A percentile compares a stretch with the other conserved stretches of the same genome.
Evolutionary conservation across 2,113 vertebrate genomes (phyloP).

Genomic region (Pavo muticus): DNA sequence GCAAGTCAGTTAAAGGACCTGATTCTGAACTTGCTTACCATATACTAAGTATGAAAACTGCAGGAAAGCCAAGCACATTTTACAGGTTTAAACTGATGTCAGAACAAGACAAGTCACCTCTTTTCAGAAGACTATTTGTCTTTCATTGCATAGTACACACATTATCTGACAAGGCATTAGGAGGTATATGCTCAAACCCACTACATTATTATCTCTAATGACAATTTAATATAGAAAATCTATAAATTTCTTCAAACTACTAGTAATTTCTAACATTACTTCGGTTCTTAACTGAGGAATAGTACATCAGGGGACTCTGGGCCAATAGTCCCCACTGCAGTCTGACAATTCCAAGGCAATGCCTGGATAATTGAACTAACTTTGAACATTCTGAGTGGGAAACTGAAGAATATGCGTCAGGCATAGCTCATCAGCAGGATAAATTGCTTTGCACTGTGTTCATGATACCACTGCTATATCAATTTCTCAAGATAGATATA

Average conservation of each 20-base stretch:
- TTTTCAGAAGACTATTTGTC: background rate
- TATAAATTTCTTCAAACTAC: background rate
- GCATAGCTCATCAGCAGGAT: background rate
- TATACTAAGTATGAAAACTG: background rate
- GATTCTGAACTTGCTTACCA: background rate
- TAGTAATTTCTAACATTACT: background rate
- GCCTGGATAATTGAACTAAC: background rate
- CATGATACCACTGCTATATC: background rate
- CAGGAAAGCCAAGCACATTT: background rate
- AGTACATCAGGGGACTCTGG: fast-evolving
- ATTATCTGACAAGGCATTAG: background rate
- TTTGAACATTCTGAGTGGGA: background rate
- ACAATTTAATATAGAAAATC: background rate
- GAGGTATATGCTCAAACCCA: background rate
- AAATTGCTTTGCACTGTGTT: background rate
- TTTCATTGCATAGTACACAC: background rate
- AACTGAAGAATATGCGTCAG: background rate
- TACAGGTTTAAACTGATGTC: background rate
- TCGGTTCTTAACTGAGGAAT: background rate
- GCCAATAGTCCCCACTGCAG: background rate
- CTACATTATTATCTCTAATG: background rate
- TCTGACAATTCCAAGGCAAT: background rate
- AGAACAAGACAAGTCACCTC: background rate
- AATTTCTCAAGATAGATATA: background rate
- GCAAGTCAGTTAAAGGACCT: background rate